These are phyloP conservation scores for Argyresthia goedartella DNA, from an alignment of 2,888 invertebrate species.

Conservation along the genomic window DNA sequence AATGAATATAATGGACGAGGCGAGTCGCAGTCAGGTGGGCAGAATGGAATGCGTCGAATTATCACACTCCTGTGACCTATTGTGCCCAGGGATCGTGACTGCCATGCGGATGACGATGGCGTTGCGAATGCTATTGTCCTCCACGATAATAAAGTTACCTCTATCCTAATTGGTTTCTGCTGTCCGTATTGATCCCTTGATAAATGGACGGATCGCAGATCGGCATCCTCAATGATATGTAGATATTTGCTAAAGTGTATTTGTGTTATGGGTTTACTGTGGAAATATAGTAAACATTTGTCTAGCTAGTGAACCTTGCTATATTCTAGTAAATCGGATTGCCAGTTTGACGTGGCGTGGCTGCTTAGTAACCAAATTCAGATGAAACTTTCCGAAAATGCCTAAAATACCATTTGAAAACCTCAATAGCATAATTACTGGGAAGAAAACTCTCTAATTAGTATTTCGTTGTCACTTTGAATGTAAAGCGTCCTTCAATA, in stretches of 20 bases:
- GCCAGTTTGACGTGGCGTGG: too few relatives aligned
- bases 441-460: neutral
- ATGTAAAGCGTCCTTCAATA: constrained; percentile 11
- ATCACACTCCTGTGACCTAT: constrained; percentile 8
- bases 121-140: constrained; percentile 1
- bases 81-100: constrained; percentile 7
- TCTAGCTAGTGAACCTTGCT: too few relatives aligned
- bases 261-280: too few relatives aligned
- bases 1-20: neutral
- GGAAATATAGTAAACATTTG: too few relatives aligned
- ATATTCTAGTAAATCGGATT: too few relatives aligned
- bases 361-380: too few relatives aligned
- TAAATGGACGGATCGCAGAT: neutral
- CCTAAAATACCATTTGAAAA: too few relatives aligned
- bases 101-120: constrained; percentile 4
- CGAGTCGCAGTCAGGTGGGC: neutral
- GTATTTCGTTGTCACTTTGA: neutral
- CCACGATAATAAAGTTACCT: constrained; percentile 4
- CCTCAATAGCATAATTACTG: too few relatives aligned
- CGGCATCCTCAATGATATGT: too few relatives aligned
- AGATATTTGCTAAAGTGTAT: too few relatives aligned
- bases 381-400: too few relatives aligned
- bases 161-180: constrained; percentile 6
- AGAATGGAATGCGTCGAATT: constrained; percentile 3
- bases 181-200: neutral